Evolutionary conservation across 2,888 invertebrate genomes (phyloP), one percentile per base, ranked within the genome.

Genomic region (Lamproptera curius): DNA sequence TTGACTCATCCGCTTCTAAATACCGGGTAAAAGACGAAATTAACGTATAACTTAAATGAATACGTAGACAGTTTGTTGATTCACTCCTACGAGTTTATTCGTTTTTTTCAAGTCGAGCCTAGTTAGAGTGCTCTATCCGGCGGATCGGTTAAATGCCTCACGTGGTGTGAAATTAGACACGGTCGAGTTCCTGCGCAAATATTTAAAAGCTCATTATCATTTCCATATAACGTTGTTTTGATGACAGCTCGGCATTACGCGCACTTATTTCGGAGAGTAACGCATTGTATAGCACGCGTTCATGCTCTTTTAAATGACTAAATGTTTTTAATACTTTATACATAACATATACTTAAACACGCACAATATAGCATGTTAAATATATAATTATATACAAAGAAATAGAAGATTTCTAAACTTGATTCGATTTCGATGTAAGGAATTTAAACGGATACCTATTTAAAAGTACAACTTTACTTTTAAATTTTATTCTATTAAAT

Each of bases 171-270:
- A 39, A 46, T 46, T 46, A 40, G 40, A 31, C 41, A 36, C 31
- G 46, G 46, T 46, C 35, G 46, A 46, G 36, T 35, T 46, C 35
- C 28, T 36, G 14, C 39, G 39, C 26, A 35, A 40, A 40, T 46
- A 40, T 47, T 47, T 47, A 47, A 47, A 46, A 42, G 16, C 26
- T 17, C 41, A 41, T 46, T 46, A 46, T 34, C 46, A 46, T 41
- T 41, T 36, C 13, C 28, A 15, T 35, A 8, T 41, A 46, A 46
- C 34, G 46, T 36, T 46, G 14, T 46, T 46, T 41, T 46, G 31
- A 46, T 46, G 35, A 41, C 40, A 41, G 28, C 36, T 11, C 10
- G 3, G 9, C 28, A 23, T 16, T 14, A 17, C 16, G 5, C n/a
- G n/a, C n/a, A n/a, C n/a, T n/a, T n/a, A 42, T 16, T 42, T 17